Evolutionary conservation across 1,140 invertebrate species (phyloP).

Genomic region (Caenorhabditis tropicalis): DNA sequence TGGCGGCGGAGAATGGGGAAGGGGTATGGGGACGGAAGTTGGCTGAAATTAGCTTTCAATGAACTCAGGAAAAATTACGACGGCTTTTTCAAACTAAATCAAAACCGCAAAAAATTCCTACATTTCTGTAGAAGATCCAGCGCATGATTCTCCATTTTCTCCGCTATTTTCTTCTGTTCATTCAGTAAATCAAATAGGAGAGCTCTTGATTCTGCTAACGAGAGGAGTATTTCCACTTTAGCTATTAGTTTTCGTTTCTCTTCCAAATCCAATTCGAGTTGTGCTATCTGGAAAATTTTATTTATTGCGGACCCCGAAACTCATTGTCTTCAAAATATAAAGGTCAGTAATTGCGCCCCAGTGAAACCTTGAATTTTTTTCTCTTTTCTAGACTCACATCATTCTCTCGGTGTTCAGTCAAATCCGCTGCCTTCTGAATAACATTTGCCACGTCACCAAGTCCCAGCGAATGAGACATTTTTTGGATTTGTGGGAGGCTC

Average conservation of each 20-base stretch:
- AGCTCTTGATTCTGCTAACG: not conserved
- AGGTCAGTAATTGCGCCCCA: too few relatives aligned
- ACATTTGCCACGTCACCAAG: slow-evolving; percentile 4
- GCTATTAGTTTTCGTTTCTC: slow-evolving; percentile 24
- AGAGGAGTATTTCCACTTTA: not conserved
- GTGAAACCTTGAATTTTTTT: not conserved
- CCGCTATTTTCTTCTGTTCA: slow-evolving; percentile 21
- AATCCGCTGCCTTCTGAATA: not conserved
- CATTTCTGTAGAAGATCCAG: slow-evolving; percentile 7
- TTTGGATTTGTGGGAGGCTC: slow-evolving; percentile 29
- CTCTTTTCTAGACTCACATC: not conserved
- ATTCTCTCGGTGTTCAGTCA: not conserved
- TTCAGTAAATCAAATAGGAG: not conserved
- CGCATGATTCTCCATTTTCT: slow-evolving; percentile 18
- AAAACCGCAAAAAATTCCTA: not conserved
- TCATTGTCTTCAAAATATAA: too few relatives aligned
- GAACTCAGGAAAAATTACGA: too few relatives aligned
- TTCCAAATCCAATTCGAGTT: slow-evolving; percentile 11
- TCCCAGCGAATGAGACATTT: not conserved
- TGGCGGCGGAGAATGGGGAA: slow-evolving; percentile 21
- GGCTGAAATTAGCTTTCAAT: not conserved
- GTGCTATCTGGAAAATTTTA: not conserved
- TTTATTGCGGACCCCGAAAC: too few relatives aligned
- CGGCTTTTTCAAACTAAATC: not conserved
- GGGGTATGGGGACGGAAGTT: not conserved